These are phyloP conservation scores for Drosophila cardini DNA, from an alignment of 1,140 invertebrate genomes.

Conservation along the genomic window DNA sequence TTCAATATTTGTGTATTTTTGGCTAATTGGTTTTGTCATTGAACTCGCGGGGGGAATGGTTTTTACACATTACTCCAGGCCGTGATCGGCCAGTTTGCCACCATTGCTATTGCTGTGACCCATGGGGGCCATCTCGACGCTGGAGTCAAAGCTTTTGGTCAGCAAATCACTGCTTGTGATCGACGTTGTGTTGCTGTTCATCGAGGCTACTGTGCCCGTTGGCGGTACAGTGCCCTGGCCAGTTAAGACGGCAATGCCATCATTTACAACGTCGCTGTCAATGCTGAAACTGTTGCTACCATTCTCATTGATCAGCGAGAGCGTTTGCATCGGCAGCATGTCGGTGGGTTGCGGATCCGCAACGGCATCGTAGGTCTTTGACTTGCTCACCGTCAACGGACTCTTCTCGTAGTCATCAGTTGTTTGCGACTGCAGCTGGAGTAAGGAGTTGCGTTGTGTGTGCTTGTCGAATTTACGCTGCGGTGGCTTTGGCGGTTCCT, in stretches of 20 bases:
- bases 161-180: conserved; percentile 79
- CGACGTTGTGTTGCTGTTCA: conserved; percentile 78
- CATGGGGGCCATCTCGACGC: conserved; percentile 68
- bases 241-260: conserved; percentile 45
- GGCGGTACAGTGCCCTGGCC: conserved; percentile 29
- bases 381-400: conserved; percentile 50
- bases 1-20: conserved; percentile 52
- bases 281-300: conserved; percentile 80
- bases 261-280: conserved; percentile 69
- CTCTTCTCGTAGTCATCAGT: conserved; percentile 59
- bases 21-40: conserved; percentile 61
- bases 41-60: conserved; percentile 40
- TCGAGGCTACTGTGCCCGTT: conserved; percentile 34
- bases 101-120: conserved; percentile 74
- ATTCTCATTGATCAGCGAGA: conserved; percentile 77
- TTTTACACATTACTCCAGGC: conserved; percentile 52
- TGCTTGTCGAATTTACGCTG: conserved; percentile 82
- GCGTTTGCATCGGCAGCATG: conserved; percentile 72
- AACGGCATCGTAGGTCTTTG: conserved; percentile 59
- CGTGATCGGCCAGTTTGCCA: conserved; percentile 62
- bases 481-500: conserved; percentile 79
- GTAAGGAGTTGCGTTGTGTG: conserved; percentile 77
- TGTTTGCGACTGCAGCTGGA: conserved; percentile 75
- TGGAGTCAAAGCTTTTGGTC: conserved; percentile 83
- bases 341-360: conserved; percentile 58